These are phyloP conservation scores for Lepidotrigona ventralis DNA, from an alignment of 1,140 invertebrate species.

Conservation along the genomic window DNA sequence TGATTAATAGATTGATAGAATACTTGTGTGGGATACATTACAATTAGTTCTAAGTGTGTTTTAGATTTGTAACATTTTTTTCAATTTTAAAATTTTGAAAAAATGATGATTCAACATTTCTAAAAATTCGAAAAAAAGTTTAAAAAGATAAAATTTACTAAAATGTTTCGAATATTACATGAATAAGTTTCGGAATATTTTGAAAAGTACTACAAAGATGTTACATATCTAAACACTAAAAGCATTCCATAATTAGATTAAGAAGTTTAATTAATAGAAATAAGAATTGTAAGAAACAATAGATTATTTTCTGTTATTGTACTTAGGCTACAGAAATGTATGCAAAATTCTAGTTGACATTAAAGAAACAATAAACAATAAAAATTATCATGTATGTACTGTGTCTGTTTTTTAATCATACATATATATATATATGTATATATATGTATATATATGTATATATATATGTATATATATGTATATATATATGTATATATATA, in stretches of 20 bases:
- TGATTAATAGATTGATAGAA: conserved; percentile 25
- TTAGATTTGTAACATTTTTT: conserved; percentile 39
- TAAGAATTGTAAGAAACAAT: conserved; percentile 49
- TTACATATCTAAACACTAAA: conserved; percentile 43
- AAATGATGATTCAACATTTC: neutral
- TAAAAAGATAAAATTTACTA: neutral
- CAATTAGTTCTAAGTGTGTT: conserved; percentile 21
- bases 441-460: no score
- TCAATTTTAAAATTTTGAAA: conserved; percentile 13
- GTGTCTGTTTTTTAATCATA: neutral
- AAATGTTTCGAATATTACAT: neutral
- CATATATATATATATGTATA: no score
- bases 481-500: no score
- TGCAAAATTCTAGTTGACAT: conserved; percentile 54
- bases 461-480: no score
- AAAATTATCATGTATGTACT: neutral
- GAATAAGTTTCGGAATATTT: neutral
- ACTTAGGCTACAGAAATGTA: conserved; percentile 63
- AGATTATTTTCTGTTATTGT: conserved; percentile 61
- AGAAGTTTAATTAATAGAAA: conserved; percentile 37
- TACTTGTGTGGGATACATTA: conserved; percentile 28
- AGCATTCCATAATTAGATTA: conserved; percentile 54
- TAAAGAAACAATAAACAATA: conserved; percentile 55
- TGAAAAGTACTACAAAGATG: conserved; percentile 10
- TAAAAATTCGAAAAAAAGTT: neutral